These are phyloP conservation scores for Scolopax mira DNA, from an alignment of 2,113 vertebrate genomes.

Conservation along the genomic window DNA sequence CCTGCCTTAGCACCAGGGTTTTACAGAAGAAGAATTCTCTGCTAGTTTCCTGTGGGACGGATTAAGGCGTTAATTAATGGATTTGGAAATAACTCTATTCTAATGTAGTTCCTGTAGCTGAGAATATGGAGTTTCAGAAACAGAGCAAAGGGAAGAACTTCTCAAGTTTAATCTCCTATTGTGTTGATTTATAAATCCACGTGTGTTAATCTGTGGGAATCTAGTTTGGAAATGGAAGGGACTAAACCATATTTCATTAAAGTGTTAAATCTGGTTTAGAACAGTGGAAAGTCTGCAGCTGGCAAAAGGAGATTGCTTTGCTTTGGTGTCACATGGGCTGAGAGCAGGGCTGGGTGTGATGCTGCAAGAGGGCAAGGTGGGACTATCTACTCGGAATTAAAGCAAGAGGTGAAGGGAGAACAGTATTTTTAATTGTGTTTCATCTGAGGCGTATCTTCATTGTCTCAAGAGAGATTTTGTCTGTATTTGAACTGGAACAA, in stretches of 20 bases:
- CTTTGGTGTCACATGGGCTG: fast-evolving
- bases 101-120: neutral
- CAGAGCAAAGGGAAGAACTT: neutral
- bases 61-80: neutral
- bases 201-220: neutral
- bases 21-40: conserved; percentile 13
- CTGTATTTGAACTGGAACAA: conserved; percentile 59
- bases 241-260: neutral
- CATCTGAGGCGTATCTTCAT: conserved; percentile 28
- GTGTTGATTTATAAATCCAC: neutral
- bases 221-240: neutral
- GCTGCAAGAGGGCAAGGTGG: neutral
- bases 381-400: neutral
- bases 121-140: neutral
- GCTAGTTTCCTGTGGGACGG: neutral
- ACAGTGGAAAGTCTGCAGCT: neutral
- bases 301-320: neutral
- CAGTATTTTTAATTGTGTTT: neutral
- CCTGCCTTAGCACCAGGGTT: neutral
- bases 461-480: conserved; percentile 58
- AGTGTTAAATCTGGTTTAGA: neutral
- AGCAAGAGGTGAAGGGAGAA: neutral
- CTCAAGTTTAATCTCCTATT: neutral
- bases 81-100: neutral
- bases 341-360: neutral